These are phyloP conservation scores for Ophraella communa DNA, from an alignment of 2,888 invertebrate species.

Conservation along the genomic window DNA sequence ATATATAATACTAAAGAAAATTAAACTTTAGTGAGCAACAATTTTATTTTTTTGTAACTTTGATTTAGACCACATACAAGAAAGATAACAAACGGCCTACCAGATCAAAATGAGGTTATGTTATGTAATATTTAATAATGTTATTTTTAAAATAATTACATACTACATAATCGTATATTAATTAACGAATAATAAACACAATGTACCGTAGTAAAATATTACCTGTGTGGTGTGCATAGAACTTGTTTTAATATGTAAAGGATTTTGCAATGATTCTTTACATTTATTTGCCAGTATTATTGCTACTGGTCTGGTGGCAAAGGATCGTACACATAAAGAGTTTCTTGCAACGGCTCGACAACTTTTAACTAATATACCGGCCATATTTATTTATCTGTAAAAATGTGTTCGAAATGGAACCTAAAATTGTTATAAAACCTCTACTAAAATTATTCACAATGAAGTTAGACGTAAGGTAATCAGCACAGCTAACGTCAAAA, in stretches of 20 bases:
- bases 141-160: neutral
- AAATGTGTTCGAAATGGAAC: neutral
- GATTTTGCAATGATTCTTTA: constrained; percentile 32
- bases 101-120: constrained; percentile 36
- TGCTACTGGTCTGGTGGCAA: constrained; percentile 39
- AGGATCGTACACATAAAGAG: constrained; percentile 38
- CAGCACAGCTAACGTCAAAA: neutral
- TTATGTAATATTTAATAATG: constrained; percentile 35
- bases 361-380: constrained; percentile 45
- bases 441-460: neutral
- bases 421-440: neutral
- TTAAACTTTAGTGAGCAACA: neutral
- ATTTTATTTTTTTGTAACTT: neutral
- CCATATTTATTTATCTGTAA: constrained; percentile 33
- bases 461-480: neutral
- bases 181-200: neutral
- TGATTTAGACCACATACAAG: neutral
- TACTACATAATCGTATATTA: neutral
- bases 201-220: constrained; percentile 24
- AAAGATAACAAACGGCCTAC: neutral
- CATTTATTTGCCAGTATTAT: constrained; percentile 35
- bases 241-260: constrained; percentile 22
- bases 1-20: too few species aligned
- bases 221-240: constrained; percentile 45
- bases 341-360: constrained; percentile 40